phyloP scores from a whole-genome alignment of 2,113 vertebrate genomes.

The Prochilodus magdalenae region DNA sequence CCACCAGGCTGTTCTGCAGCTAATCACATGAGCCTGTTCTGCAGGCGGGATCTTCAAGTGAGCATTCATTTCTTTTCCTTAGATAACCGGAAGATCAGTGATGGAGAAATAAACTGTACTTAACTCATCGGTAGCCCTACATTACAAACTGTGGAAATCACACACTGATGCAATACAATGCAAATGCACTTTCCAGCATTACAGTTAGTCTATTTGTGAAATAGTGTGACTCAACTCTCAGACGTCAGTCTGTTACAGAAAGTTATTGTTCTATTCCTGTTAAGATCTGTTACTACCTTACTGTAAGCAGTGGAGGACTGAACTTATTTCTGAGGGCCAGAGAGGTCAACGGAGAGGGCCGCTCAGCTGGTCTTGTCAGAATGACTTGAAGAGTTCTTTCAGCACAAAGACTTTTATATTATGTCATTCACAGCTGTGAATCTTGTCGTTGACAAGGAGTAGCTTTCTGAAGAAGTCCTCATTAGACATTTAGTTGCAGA shows the following conservation, averaged over 20 bases:
- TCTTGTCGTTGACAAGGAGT: neutral
- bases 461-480: neutral
- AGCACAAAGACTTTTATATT: slow-evolving; percentile 43
- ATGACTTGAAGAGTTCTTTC: slow-evolving; percentile 47
- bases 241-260: neutral
- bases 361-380: slow-evolving; percentile 64
- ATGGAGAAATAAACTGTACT: neutral
- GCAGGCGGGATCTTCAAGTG: neutral
- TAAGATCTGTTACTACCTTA: neutral
- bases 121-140: neutral
- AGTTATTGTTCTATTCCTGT: neutral
- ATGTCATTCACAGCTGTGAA: slow-evolving; percentile 64
- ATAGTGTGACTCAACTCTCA: neutral
- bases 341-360: neutral
- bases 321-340: neutral
- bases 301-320: neutral
- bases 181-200: neutral
- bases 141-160: too few species aligned
- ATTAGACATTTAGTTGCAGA: neutral
- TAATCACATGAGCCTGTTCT: neutral
- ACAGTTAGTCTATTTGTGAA: neutral
- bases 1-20: neutral
- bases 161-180: too few species aligned
- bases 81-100: neutral
- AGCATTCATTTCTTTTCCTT: neutral